Percentiles rank a stretch among this genome's conserved stretches.
Conservation (phyloP, 2,797 vertebrate species). For the Coregonus ussuriensis region DNA sequence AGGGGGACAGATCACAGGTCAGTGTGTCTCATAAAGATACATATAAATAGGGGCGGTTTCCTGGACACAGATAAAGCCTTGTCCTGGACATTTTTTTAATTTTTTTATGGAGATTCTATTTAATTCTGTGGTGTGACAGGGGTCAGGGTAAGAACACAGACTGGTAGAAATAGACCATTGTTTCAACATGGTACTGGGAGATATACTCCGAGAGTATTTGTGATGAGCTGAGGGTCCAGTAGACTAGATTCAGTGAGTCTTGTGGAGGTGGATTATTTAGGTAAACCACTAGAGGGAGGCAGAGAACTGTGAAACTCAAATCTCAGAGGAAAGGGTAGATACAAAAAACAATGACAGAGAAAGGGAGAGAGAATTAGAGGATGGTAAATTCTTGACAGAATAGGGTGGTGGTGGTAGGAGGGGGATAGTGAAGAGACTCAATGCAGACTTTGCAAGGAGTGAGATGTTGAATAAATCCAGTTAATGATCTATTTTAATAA, state of each 20-base stretch:
- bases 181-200: too few species aligned
- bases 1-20: constrained; percentile 10
- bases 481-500: constrained; percentile 57
- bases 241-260: too few species aligned
- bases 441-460: constrained; percentile 26
- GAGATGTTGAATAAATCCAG: constrained; percentile 26
- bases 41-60: background rate
- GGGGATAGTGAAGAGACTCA: constrained; percentile 16
- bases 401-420: constrained; percentile 8
- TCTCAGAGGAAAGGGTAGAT: constrained; percentile 13
- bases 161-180: too few species aligned
- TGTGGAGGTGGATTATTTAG: background rate
- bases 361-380: constrained; percentile 9
- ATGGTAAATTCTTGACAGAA: constrained; percentile 1
- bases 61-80: too few species aligned
- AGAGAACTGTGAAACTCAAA: constrained; percentile 38
- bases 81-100: too few species aligned
- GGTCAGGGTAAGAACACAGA: too few species aligned
- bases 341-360: constrained; percentile 12
- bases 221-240: background rate
- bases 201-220: background rate
- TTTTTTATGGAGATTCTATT: too few species aligned
- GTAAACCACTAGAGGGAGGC: constrained; percentile 74
- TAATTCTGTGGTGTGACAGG: background rate
- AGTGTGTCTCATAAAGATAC: background rate